These are phyloP conservation scores for Charina bottae DNA, from an alignment of 2,113 vertebrate genomes.

Conservation along the genomic window DNA sequence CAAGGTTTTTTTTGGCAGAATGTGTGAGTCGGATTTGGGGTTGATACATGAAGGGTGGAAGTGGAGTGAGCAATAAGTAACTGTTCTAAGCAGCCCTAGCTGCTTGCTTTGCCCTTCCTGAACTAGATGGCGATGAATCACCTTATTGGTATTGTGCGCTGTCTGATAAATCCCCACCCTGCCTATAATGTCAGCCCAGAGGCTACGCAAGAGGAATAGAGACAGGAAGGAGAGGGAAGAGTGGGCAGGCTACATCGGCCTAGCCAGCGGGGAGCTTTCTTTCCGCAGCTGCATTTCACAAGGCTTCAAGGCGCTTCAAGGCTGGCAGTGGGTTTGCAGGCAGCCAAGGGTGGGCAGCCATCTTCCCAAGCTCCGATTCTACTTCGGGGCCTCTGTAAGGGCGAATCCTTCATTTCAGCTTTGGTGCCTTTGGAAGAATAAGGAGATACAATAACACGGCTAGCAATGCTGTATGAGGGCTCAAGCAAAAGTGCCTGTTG, in stretches of 20 bases:
- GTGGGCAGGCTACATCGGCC: neutral
- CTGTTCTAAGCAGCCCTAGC: neutral
- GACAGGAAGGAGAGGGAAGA: conserved; percentile 13
- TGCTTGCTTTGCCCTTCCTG: conserved; percentile 32
- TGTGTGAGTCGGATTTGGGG: neutral
- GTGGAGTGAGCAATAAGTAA: neutral
- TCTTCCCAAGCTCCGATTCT: neutral
- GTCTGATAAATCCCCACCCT: conserved; percentile 63
- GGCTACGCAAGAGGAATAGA: conserved; percentile 55
- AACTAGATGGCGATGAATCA: conserved; percentile 61
- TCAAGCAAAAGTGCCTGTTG: neutral
- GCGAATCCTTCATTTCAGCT: neutral
- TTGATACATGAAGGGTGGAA: fast-evolving
- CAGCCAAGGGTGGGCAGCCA: neutral
- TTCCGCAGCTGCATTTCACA: conserved; percentile 11
- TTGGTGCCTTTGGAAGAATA: neutral
- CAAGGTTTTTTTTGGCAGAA: neutral
- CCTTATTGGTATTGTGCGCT: conserved; percentile 55
- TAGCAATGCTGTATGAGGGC: neutral
- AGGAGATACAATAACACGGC: neutral
- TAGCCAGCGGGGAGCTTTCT: neutral
- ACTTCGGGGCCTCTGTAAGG: neutral
- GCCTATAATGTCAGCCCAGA: conserved; percentile 34
- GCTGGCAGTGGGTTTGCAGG: neutral
- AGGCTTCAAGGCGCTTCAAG: neutral